phyloP scores from a whole-genome alignment of 2,113 vertebrate species.

The Macaca nemestrina region DNA sequence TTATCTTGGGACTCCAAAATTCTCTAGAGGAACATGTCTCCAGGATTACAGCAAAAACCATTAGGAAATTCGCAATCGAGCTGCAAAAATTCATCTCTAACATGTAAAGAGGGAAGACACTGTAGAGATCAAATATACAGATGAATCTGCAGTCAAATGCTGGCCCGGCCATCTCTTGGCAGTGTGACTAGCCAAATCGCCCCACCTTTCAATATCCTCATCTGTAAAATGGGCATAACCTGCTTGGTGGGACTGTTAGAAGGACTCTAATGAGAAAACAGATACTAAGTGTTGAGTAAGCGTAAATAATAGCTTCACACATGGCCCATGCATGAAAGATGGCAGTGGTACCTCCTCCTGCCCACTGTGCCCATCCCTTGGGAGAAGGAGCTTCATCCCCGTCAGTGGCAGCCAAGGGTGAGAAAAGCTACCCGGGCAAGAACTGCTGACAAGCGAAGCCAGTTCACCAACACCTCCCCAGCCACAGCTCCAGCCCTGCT shows the following conservation, averaged over 20 bases:
- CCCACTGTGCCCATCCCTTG: background rate
- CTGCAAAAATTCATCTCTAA: background rate
- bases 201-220: background rate
- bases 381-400: background rate
- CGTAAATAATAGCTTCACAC: too few relatives aligned
- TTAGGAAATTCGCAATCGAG: background rate
- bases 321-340: accelerated
- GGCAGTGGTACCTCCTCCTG: accelerated
- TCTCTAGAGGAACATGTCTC: background rate
- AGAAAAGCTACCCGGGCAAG: background rate
- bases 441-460: background rate
- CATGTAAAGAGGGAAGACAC: background rate
- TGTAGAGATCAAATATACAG: background rate
- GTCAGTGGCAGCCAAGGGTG: background rate
- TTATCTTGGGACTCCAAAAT: background rate
- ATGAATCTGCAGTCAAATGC: accelerated
- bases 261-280: background rate
- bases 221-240: background rate
- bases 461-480: background rate
- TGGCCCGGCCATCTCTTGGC: background rate
- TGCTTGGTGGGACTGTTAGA: background rate
- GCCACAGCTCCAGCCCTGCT: accelerated
- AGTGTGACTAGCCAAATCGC: background rate
- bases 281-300: background rate
- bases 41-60: background rate